These are phyloP conservation scores for Paradoxurus hermaphroditus DNA, from an alignment of 2,113 vertebrate species.

Conservation along the genomic window DNA sequence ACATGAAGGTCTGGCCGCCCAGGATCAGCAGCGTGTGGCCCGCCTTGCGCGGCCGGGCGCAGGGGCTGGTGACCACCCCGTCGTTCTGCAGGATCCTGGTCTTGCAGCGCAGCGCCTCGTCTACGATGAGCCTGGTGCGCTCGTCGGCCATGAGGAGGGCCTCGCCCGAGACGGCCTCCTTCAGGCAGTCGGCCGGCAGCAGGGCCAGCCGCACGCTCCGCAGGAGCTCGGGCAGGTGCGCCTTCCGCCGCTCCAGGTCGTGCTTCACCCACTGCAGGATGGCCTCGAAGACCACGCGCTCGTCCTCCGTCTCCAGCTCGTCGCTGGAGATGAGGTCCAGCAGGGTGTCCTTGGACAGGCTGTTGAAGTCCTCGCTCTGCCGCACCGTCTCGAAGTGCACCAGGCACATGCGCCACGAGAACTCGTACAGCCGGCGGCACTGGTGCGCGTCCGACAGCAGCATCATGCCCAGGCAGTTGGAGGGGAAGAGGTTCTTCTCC, in stretches of 20 bases:
- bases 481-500: constrained; percentile 92
- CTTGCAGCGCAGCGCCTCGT: constrained; percentile 93
- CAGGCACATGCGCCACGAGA: constrained; percentile 96
- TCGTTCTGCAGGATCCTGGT: constrained; percentile 93
- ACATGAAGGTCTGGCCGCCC: constrained; percentile 97
- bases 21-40: constrained; percentile 95
- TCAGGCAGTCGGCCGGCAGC: constrained; percentile 91
- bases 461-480: constrained; percentile 97
- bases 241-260: constrained; percentile 85
- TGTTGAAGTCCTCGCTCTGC: constrained; percentile 92
- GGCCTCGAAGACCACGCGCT: constrained; percentile 92
- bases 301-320: constrained; percentile 95
- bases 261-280: constrained; percentile 93
- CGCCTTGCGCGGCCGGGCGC: constrained; percentile 93
- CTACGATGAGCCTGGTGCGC: constrained; percentile 88
- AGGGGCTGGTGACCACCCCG: constrained; percentile 91
- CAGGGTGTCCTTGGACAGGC: constrained; percentile 92
- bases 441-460: constrained; percentile 95
- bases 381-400: constrained; percentile 91
- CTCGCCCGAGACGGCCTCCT: constrained; percentile 91
- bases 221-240: constrained; percentile 90
- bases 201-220: constrained; percentile 91
- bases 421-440: constrained; percentile 92
- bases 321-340: constrained; percentile 94
- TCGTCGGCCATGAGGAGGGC: constrained; percentile 90